A percentile compares a stretch with the other conserved stretches of the same genome.
These are phyloP conservation scores for Deilephila porcellus DNA, from an alignment of 2,888 invertebrate genomes.

Conservation along the genomic window DNA sequence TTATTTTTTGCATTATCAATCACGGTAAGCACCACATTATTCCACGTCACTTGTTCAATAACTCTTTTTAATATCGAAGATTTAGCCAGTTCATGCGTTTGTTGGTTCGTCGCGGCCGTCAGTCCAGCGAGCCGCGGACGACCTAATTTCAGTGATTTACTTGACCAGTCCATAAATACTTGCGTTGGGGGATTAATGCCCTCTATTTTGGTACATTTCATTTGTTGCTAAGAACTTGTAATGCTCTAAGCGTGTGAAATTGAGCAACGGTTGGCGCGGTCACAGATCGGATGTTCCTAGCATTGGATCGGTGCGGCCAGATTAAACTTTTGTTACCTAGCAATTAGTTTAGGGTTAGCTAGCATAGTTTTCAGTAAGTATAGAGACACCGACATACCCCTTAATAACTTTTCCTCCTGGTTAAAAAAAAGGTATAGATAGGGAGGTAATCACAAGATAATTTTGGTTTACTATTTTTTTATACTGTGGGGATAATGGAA, in stretches of 20 bases:
- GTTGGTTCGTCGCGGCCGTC: slow-evolving; percentile 16
- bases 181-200: slow-evolving; percentile 50
- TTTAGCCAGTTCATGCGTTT: slow-evolving; percentile 7
- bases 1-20: neutral
- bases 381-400: too few species aligned
- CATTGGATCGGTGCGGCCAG: neutral
- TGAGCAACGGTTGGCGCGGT: slow-evolving; percentile 21
- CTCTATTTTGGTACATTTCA: slow-evolving; percentile 41
- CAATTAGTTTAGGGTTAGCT: neutral
- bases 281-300: neutral
- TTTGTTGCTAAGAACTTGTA: slow-evolving; percentile 37
- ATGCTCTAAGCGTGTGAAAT: slow-evolving; percentile 31
- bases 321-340: neutral
- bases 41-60: slow-evolving; percentile 25
- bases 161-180: slow-evolving; percentile 53
- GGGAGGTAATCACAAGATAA: too few species aligned
- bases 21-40: slow-evolving; percentile 17
- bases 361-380: too few species aligned
- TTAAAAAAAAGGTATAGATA: too few species aligned
- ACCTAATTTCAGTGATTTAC: slow-evolving; percentile 65
- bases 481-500: too few species aligned
- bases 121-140: slow-evolving; percentile 40
- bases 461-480: too few species aligned
- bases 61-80: slow-evolving; percentile 24
- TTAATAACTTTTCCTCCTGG: too few species aligned